These are phyloP conservation scores for Variabilichromis moorii DNA, from an alignment of 2,113 vertebrate genomes.

Conservation along the genomic window DNA sequence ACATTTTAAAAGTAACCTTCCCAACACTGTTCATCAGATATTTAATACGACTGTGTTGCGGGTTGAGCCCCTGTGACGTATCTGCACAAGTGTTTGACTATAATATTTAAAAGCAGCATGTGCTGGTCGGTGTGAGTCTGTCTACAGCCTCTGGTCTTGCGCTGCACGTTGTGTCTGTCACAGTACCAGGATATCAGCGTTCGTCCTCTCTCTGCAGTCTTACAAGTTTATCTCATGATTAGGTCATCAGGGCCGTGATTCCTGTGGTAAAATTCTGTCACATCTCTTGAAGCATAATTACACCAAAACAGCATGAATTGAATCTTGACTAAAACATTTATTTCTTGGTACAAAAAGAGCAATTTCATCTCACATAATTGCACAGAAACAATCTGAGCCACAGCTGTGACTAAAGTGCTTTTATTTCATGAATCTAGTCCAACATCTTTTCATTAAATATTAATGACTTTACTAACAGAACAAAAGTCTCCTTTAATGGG, in stretches of 20 bases:
- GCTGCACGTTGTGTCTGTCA: background rate
- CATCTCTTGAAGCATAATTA: background rate
- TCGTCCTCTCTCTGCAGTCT: background rate
- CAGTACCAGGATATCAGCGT: background rate
- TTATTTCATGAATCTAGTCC: constrained; percentile 36
- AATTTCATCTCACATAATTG: background rate
- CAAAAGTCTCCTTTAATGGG: background rate
- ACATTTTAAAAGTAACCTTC: too few species aligned
- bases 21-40: background rate
- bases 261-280: background rate
- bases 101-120: background rate
- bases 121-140: background rate
- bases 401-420: constrained; percentile 16
- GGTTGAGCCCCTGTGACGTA: background rate
- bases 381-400: background rate
- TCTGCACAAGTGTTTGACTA: background rate
- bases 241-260: background rate
- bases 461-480: constrained; percentile 5
- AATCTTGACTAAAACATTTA: constrained; percentile 9
- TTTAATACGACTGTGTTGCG: fast-evolving
- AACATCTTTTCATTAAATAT: constrained; percentile 7
- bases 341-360: constrained; percentile 6
- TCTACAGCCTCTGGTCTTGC: background rate
- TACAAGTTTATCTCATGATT: background rate
- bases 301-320: background rate